Percentiles rank a stretch among this genome's conserved stretches.
phyloP scores from a whole-genome alignment of 2,797 vertebrate species.

The Cuniculus paca region DNA sequence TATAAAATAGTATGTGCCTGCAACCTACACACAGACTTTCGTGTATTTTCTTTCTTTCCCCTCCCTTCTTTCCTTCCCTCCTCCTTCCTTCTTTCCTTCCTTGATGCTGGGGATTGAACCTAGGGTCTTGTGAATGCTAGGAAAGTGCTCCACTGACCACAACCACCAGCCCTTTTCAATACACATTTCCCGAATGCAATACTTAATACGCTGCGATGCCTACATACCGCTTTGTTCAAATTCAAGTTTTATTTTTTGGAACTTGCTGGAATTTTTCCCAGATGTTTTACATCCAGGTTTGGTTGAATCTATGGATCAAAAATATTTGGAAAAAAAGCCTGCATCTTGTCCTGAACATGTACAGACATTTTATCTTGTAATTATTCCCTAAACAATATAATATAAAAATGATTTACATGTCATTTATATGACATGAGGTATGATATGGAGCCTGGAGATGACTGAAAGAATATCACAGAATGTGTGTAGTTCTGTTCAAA shows the following conservation, averaged over 20 bases:
- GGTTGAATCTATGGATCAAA: neutral
- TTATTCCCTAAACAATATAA: neutral
- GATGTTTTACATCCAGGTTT: neutral
- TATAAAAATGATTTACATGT: no score
- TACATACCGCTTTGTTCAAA: neutral
- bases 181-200: neutral
- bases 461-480: neutral
- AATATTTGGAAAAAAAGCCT: neutral
- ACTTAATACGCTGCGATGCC: no score
- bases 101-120: neutral
- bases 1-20: neutral
- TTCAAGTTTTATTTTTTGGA: neutral
- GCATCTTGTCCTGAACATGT: neutral
- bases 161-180: neutral
- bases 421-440: neutral
- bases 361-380: neutral
- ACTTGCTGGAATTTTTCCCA: neutral
- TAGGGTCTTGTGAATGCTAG: neutral
- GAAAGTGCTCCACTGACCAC: neutral
- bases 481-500: neutral
- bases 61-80: neutral
- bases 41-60: neutral
- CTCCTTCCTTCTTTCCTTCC: no score
- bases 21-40: neutral
- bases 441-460: no score